Conservation (phyloP, 2,113 vertebrate genomes). For the Riparia riparia region DNA sequence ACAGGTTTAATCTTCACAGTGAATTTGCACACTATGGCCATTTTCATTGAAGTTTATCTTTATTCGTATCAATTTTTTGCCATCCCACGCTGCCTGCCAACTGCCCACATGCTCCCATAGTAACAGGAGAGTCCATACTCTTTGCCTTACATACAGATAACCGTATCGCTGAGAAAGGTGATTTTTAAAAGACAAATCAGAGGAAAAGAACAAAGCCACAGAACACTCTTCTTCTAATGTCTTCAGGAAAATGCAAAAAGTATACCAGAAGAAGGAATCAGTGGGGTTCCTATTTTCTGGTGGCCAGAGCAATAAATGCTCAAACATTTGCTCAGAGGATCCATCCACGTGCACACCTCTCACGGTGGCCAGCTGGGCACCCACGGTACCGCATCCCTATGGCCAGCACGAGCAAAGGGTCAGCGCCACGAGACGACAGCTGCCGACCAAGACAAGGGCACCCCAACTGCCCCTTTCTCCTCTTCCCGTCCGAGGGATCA, state of each 20-base stretch:
- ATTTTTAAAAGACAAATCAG: not conserved
- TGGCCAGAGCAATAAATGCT: not conserved
- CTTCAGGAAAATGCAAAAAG: not conserved
- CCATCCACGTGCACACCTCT: not conserved
- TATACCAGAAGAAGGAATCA: not conserved
- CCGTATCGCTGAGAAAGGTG: not conserved
- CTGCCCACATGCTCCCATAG: not conserved
- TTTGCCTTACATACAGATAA: not conserved
- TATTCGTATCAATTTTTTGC: not conserved
- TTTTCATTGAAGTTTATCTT: not conserved
- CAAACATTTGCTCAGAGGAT: not conserved
- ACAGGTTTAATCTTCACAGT: not conserved
- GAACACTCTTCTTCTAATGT: not conserved
- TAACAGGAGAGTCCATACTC: not conserved
- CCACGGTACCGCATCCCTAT: rapidly evolving
- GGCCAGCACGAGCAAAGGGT: rapidly evolving
- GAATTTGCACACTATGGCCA: not conserved
- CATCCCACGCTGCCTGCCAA: not conserved
- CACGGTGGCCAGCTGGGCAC: not conserved
- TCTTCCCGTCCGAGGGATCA: not conserved
- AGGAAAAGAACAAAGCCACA: not conserved
- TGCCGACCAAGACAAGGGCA: not conserved
- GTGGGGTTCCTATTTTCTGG: not conserved
- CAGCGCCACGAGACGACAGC: rapidly evolving
- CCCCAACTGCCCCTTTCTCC: not conserved